Evolutionary conservation across 2,797 vertebrate genomes (phyloP), one percentile per base, ranked within the genome.

Genomic region (Holocentrus rufus): DNA sequence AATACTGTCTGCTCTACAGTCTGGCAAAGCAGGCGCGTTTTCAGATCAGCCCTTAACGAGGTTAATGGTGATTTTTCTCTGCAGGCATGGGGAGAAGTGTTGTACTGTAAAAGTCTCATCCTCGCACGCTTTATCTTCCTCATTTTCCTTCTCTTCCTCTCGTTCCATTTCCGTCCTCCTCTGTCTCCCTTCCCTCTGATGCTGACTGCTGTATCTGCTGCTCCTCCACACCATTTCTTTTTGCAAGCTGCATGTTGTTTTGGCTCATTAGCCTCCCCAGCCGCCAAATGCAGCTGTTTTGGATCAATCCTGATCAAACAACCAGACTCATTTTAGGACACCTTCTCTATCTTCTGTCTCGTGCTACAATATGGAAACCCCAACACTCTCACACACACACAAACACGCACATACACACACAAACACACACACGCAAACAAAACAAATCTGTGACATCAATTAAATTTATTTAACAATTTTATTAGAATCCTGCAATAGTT

Each of bases 401-500:
- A 4, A 17, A 25, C 9, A 44, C 42, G 14, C 49, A n/a, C 8
- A 22, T 49, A 59, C 62, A n/a, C n/a, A n/a, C 20, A 23, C 44
- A 58, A 9, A 18, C 53, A 59, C 7, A 65, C 7, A 73, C 13
- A 55, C 7, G 85, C n/a, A 25, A 22, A 27, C 47, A 79, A 60
- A 25, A 62, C 58, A 25, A 23, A 25, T 25, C 23, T 30, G n/a
- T 39, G 50, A 57, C 27, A 67, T 71, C 69, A 74, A 65, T 39
- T 55, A 57, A 61, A 34, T 44, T 70, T 81, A 76, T 94, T 94
- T 95, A 95, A 95, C 93, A 92, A 91, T 94, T 97, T 97, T 97
- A 97, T 97, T 98, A 93, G 95, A 96, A 96, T 97, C 94, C 95
- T 95, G 94, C 95, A 94, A 95, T 95, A 95, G 92, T 96, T 89